Evolutionary conservation across 2,888 invertebrate genomes (phyloP).

Genomic region (Barypeithes pellucidus): DNA sequence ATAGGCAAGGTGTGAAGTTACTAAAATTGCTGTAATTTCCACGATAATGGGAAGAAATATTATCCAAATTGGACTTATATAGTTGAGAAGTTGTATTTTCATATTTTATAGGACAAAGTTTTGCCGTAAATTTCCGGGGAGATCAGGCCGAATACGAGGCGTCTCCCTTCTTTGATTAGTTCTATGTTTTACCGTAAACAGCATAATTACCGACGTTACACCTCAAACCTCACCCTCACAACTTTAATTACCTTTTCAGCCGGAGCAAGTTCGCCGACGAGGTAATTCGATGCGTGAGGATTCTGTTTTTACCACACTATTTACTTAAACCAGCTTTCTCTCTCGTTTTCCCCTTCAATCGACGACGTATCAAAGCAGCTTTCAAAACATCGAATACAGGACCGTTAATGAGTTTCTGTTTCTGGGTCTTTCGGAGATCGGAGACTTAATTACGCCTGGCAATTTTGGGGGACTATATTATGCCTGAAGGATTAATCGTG

Average conservation of each 20-base stretch:
- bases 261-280: slow-evolving; percentile 8
- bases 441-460: slow-evolving; percentile 38
- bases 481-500: slow-evolving; percentile 2
- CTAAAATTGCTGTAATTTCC: too few relatives aligned
- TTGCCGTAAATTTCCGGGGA: too few relatives aligned
- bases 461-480: slow-evolving; percentile 25
- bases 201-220: slow-evolving; percentile 13
- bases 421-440: slow-evolving; percentile 30
- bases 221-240: slow-evolving; percentile 4
- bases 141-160: not conserved
- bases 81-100: too few relatives aligned
- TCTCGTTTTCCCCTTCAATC: slow-evolving; percentile 19
- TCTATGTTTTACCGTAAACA: slow-evolving; percentile 9
- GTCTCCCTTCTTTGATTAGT: slow-evolving; percentile 11
- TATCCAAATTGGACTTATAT: too few relatives aligned
- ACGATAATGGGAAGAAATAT: too few relatives aligned
- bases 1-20: too few relatives aligned
- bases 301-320: slow-evolving; percentile 40
- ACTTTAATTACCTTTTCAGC: slow-evolving; percentile 31
- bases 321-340: slow-evolving; percentile 39
- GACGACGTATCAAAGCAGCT: slow-evolving; percentile 35
- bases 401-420: slow-evolving; percentile 46
- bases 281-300: slow-evolving; percentile 36
- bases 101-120: too few relatives aligned
- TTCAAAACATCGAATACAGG: slow-evolving; percentile 46